These are phyloP conservation scores for Stichodactyla mertensii DNA, from an alignment of 64 coral and sea anemone genomes.

Conservation along the genomic window DNA sequence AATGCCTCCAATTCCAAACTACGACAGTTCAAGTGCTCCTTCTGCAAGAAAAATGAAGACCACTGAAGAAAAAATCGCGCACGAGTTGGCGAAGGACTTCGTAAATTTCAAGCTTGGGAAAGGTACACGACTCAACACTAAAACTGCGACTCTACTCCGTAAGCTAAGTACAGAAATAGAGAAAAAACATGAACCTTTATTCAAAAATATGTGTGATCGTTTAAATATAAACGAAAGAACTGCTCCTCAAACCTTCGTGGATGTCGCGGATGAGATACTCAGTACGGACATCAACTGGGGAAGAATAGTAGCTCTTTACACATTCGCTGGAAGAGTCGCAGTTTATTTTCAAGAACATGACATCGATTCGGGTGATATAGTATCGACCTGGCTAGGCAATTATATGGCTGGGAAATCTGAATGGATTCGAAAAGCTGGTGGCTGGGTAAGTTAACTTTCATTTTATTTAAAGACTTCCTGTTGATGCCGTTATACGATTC, in stretches of 20 bases:
- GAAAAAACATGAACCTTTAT: conserved; percentile 63
- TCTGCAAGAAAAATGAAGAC: conserved; percentile 42
- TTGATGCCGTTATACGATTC: not conserved
- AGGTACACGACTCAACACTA: conserved; percentile 29
- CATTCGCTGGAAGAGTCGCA: conserved; percentile 60
- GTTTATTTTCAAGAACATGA: conserved; percentile 45
- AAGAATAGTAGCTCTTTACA: conserved; percentile 65
- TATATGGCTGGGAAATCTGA: conserved; percentile 51
- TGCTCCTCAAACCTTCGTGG: conserved; percentile 42
- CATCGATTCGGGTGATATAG: conserved; percentile 40
- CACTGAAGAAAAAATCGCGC: conserved; percentile 46
- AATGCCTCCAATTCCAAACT: conserved; percentile 50
- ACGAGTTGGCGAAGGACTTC: conserved; percentile 51
- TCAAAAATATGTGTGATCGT: conserved; percentile 79
- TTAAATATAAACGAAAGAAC: conserved; percentile 46
- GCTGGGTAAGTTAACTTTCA: conserved; percentile 64
- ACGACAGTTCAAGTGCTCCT: not conserved
- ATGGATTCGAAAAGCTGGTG: conserved; percentile 79
- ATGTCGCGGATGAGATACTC: conserved; percentile 80
- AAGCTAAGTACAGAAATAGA: conserved; percentile 63
- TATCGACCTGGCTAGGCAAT: conserved; percentile 63
- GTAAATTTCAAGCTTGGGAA: conserved; percentile 57
- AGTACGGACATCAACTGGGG: conserved; percentile 76
- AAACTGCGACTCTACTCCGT: conserved; percentile 32
- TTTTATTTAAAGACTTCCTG: not conserved